phyloP scores from a whole-genome alignment of 2,113 vertebrate species.

The Scomber colias region DNA sequence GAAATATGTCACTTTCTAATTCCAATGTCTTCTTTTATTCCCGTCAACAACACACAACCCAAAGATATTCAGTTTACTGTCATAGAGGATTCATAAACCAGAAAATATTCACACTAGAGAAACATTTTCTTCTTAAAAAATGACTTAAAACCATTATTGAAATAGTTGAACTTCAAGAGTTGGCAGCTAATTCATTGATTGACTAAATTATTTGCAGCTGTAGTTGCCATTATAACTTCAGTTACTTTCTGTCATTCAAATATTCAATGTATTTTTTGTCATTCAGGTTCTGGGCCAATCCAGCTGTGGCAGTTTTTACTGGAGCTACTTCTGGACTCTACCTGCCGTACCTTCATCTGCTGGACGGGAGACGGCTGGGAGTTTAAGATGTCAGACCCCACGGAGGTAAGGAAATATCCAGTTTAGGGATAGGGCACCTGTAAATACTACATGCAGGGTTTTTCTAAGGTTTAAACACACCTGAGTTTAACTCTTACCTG shows the following conservation, averaged over 20 bases:
- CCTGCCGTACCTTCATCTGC: conserved; percentile 85
- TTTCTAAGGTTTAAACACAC: not conserved
- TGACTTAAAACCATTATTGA: no score
- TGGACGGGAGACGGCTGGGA: conserved; percentile 91
- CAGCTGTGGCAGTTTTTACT: conserved; percentile 89
- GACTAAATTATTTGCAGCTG: not conserved
- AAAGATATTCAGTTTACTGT: no score
- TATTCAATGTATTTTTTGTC: not conserved
- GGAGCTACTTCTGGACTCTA: conserved; percentile 86
- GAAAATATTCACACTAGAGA: no score
- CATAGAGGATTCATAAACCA: no score
- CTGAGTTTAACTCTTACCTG: not conserved
- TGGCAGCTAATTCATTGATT: no score
- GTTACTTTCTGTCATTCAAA: not conserved
- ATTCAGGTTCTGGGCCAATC: conserved; percentile 85
- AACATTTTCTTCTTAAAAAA: no score
- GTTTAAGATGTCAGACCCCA: conserved; percentile 89
- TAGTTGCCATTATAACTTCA: not conserved
- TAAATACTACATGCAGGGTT: not conserved
- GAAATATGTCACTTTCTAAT: no score
- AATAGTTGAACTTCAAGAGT: no score
- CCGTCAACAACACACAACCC: no score
- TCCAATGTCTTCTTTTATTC: no score
- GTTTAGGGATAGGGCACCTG: not conserved
- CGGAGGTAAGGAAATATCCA: conserved; percentile 78